Base-by-base conservation (phyloP, 2,113 vertebrate genomes). In the Plecturocebus donacophilus region DNA sequence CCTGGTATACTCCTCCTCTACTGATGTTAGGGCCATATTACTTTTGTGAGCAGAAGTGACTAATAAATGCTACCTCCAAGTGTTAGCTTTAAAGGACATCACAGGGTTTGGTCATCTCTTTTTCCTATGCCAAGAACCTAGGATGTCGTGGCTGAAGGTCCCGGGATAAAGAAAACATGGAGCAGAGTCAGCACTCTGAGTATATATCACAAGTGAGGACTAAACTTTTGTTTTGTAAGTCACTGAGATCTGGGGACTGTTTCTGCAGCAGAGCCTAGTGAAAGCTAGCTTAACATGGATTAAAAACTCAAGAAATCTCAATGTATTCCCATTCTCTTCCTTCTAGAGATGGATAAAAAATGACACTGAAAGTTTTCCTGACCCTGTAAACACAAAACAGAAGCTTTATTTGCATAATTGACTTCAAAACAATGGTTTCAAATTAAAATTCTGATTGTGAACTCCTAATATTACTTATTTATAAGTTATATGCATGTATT, bases 381-480 rank as follows among this genome's bases (percentile, higher is more conserved):
- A 89, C 79, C 76, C 40, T 89, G 79, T 70, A 77, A 81, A 77
- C n/a, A 88, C 2, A 93, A 61, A 14, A 70, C 1, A 82, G 32
- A 82, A 83, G 19, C 35, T 84, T 84, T 56, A 83, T 76, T 70
- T 96, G 70, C 35, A 89, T 84, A 89, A 70, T 21, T 61, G 27
- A 79, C 61, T 93, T 89, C 61, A 61, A 90, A 12, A n/a, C 35
- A 90, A 96, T 17, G 3, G 80, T 70, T 85, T 84, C 61, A 93
- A 90, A 79, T 93, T 79, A 96, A 96, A 96, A 90, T 90, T 79
- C 61, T 90, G 17, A 79, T 52, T 70, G 14, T 58, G 58, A 96
- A 84, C 17, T 52, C 76, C 68, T 47, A 87, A 81, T 61, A 71
- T 58, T 70, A 64, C 54, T 64, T 84, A 85, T 20, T 95, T 91